Evolutionary conservation across 2,888 invertebrate species (phyloP).

Genomic region (Tryphoninae sp.): DNA sequence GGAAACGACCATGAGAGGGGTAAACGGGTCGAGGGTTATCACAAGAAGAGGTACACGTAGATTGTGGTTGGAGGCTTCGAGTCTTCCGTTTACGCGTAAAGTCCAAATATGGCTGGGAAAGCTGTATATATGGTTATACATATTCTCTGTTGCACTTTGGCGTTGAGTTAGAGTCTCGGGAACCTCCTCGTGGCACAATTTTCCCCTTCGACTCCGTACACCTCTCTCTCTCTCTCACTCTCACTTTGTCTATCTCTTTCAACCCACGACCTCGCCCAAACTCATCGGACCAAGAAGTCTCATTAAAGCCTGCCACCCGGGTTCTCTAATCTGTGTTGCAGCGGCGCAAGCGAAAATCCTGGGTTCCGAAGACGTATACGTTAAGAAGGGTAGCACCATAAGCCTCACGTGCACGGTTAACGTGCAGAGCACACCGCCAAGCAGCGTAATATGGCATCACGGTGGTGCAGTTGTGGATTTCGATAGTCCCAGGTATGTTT

Average conservation of each 20-base stretch:
- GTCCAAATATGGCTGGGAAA: slow-evolving; percentile 37
- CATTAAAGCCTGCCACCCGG: slow-evolving; percentile 60
- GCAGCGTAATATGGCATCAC: slow-evolving; percentile 91
- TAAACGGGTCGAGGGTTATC: slow-evolving; percentile 11
- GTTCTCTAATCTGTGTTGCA: slow-evolving; percentile 82
- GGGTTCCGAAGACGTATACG: slow-evolving; percentile 93
- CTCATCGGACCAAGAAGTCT: slow-evolving; percentile 62
- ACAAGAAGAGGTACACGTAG: slow-evolving; percentile 1
- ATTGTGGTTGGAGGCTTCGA: slow-evolving; percentile 39
- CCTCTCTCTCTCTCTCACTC: slow-evolving; percentile 13
- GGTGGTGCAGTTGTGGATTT: slow-evolving; percentile 91
- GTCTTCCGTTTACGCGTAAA: slow-evolving; percentile 38
- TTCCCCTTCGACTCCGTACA: slow-evolving; percentile 8
- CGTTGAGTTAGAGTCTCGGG: slow-evolving; percentile 19
- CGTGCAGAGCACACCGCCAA: slow-evolving; percentile 90
- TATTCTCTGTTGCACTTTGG: slow-evolving; percentile 33
- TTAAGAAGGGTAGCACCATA: slow-evolving; percentile 95
- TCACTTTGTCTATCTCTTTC: slow-evolving; percentile 23
- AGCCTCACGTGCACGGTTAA: slow-evolving; percentile 94
- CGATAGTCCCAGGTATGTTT: slow-evolving; percentile 82
- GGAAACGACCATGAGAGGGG: slow-evolving; percentile 26
- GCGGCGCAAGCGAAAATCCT: slow-evolving; percentile 93
- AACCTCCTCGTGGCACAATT: slow-evolving; percentile 15
- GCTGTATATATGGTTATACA: slow-evolving; percentile 25
- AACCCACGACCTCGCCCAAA: slow-evolving; percentile 49